Evolutionary conservation across 2,113 vertebrate genomes (phyloP).

Genomic region (Leptodactylus fuscus): DNA sequence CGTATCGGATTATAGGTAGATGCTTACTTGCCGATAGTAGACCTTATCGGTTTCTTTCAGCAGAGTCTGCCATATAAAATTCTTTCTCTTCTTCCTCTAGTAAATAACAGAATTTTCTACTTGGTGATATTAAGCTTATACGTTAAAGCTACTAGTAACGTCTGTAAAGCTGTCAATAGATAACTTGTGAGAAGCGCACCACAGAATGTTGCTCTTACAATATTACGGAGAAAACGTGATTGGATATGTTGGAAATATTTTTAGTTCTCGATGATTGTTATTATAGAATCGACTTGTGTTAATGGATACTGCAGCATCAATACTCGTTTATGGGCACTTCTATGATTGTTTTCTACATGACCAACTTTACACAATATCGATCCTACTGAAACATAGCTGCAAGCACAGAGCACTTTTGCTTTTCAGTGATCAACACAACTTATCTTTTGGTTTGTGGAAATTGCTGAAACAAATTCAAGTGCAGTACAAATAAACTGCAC

Average conservation of each 20-base stretch:
- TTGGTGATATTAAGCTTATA: too few relatives aligned
- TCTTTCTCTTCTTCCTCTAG: background rate
- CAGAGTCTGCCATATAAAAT: background rate
- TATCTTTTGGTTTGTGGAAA: background rate
- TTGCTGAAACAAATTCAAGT: background rate
- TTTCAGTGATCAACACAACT: background rate
- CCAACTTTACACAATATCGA: conserved; percentile 23
- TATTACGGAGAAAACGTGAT: background rate
- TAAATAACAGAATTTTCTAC: background rate
- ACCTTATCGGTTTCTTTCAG: too few relatives aligned
- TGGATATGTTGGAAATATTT: background rate
- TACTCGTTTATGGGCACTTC: background rate
- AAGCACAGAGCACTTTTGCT: background rate
- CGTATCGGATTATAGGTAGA: too few relatives aligned
- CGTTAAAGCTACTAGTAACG: too few relatives aligned
- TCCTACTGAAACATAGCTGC: conserved; percentile 5
- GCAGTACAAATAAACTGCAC: background rate
- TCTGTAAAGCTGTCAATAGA: too few relatives aligned
- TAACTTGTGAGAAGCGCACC: too few relatives aligned
- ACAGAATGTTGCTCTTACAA: too few relatives aligned
- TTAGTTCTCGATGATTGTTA: background rate
- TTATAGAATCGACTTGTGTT: background rate
- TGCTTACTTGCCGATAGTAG: too few relatives aligned
- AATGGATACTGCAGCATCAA: background rate
- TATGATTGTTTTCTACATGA: conserved; percentile 12